phyloP scores from a whole-genome alignment of 2,888 invertebrate species.

The Cataglyphis livida region DNA sequence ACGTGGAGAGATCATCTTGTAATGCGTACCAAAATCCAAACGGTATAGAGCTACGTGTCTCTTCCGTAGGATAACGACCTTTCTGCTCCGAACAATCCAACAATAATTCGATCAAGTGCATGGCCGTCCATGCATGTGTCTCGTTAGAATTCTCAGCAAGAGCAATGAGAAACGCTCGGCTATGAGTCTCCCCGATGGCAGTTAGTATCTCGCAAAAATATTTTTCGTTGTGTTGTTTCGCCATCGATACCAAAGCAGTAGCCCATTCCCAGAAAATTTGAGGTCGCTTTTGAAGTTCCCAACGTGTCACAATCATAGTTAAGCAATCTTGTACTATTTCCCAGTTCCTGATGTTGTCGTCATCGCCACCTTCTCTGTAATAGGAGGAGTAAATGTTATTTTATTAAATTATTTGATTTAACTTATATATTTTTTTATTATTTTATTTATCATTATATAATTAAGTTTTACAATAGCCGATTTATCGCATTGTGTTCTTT shows the following conservation, averaged over 20 bases:
- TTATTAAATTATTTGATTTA: constrained; percentile 6
- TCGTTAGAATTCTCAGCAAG: constrained; percentile 86
- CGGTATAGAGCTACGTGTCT: constrained; percentile 93
- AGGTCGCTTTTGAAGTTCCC: constrained; percentile 75
- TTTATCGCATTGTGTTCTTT: background rate
- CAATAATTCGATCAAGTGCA: constrained; percentile 90
- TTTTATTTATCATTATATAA: background rate
- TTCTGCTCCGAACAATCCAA: constrained; percentile 93
- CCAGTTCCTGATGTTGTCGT: constrained; percentile 75
- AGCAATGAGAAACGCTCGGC: constrained; percentile 87
- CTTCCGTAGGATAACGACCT: constrained; percentile 95
- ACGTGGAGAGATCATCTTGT: constrained; percentile 88
- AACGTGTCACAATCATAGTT: constrained; percentile 76
- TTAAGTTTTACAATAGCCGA: background rate
- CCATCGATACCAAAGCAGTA: constrained; percentile 76
- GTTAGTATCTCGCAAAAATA: constrained; percentile 82
- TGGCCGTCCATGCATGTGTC: constrained; percentile 87
- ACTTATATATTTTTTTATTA: background rate
- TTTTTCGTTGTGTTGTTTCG: constrained; percentile 76
- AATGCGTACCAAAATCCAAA: constrained; percentile 97
- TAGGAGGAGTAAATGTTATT: constrained; percentile 13
- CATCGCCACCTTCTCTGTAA: constrained; percentile 75
- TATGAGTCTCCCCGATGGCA: constrained; percentile 86
- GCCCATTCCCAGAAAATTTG: constrained; percentile 82
- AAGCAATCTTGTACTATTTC: constrained; percentile 81